Percentiles rank a stretch among this genome's conserved stretches.
These are phyloP conservation scores for Stegodyphus mimosarum DNA, from an alignment of 1,140 invertebrate genomes.

Conservation along the genomic window DNA sequence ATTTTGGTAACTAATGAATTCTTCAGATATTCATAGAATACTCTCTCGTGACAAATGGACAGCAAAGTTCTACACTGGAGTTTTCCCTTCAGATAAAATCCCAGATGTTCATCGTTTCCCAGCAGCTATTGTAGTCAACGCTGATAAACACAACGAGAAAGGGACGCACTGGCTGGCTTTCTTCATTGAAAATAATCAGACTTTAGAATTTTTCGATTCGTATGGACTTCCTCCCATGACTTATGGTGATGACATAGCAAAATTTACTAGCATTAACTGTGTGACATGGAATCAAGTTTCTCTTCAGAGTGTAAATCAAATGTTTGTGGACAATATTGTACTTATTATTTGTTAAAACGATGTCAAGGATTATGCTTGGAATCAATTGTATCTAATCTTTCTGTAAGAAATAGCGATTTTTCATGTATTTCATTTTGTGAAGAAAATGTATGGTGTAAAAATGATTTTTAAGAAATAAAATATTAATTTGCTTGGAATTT, in stretches of 20 bases:
- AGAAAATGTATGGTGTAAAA: constrained; percentile 4
- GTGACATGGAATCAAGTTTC: not conserved
- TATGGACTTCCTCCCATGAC: not conserved
- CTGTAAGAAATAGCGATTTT: not conserved
- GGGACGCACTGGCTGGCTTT: not conserved
- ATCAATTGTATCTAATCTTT: not conserved
- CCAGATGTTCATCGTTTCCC: not conserved
- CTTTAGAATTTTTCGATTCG: constrained; percentile 10
- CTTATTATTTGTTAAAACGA: not conserved
- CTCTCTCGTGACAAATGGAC: not conserved
- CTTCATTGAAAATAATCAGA: not conserved
- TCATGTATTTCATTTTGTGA: constrained; percentile 6
- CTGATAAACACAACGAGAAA: not conserved
- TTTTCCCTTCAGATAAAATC: not conserved
- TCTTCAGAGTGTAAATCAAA: constrained; percentile 3
- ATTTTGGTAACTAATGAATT: too few species aligned
- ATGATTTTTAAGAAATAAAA: constrained; percentile 13
- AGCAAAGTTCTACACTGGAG: not conserved
- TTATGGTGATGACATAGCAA: not conserved
- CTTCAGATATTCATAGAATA: too few species aligned
- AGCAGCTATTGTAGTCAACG: not conserved
- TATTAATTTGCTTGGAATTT: not conserved
- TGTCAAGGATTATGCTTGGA: not conserved
- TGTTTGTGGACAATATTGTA: constrained; percentile 24
- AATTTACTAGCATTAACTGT: not conserved